Conservation (phyloP, 2,113 vertebrate species). For the Alethe diademata region DNA sequence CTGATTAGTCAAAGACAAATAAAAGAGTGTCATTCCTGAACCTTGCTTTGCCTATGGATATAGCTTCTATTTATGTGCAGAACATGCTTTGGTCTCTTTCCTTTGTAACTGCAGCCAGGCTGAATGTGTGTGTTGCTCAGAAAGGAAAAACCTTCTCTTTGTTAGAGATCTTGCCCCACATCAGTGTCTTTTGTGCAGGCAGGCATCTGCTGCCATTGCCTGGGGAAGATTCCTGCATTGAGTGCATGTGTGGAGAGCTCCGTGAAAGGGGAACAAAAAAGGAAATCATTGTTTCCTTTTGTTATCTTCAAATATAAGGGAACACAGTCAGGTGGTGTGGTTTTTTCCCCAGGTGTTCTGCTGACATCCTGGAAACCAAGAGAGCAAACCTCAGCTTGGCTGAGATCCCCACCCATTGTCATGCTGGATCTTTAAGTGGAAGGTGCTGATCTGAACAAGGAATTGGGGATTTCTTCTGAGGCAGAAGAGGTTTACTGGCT, state of each 20-base stretch:
- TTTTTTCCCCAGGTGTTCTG: background rate
- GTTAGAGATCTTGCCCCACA: background rate
- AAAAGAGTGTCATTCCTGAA: background rate
- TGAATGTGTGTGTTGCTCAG: background rate
- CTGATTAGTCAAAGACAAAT: conserved; percentile 30
- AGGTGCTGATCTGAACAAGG: background rate
- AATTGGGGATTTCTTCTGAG: background rate
- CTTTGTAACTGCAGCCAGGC: background rate
- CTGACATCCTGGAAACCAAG: background rate
- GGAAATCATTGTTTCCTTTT: background rate
- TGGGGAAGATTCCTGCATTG: background rate
- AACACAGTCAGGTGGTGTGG: background rate
- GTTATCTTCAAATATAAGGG: background rate
- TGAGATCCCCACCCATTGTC: background rate
- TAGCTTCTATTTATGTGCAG: background rate
- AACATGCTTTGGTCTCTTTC: background rate
- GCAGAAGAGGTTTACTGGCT: background rate
- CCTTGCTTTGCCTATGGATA: background rate
- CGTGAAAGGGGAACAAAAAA: background rate
- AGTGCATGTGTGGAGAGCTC: background rate
- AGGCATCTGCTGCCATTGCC: background rate
- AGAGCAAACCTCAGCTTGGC: background rate
- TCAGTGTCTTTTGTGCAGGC: background rate
- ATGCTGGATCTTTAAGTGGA: background rate
- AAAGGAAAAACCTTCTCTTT: background rate